Conservation (phyloP, 2,888 invertebrate species). For the Nephrotoma appendiculata region DNA sequence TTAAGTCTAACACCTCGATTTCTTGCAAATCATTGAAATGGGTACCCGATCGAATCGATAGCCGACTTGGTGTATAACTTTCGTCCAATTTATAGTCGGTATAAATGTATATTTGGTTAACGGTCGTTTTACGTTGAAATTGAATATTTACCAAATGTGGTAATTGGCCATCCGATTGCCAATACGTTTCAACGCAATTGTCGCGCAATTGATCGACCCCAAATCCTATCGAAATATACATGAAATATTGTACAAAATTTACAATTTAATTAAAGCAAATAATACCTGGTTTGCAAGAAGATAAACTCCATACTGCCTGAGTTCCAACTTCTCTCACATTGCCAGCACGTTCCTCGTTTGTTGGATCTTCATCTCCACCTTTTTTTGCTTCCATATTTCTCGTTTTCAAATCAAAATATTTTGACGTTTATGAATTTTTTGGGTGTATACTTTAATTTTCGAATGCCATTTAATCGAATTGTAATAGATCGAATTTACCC, state of each 20-base stretch:
- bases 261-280: not conserved
- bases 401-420: not conserved
- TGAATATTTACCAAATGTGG: constrained; percentile 97
- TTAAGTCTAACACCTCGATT: constrained; percentile 82
- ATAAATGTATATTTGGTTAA: constrained; percentile 91
- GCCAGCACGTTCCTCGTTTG: constrained; percentile 27
- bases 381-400: constrained; percentile 12
- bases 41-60: constrained; percentile 84
- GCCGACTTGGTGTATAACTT: constrained; percentile 94
- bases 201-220: constrained; percentile 94
- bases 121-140: constrained; percentile 86
- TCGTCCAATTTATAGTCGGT: constrained; percentile 97
- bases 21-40: constrained; percentile 95
- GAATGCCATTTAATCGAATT: not conserved
- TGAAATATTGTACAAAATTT: not conserved
- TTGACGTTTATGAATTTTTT: not conserved
- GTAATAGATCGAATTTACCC: no score
- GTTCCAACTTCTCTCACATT: constrained; percentile 71
- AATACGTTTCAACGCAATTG: constrained; percentile 92
- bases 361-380: constrained; percentile 25
- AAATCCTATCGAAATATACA: constrained; percentile 49
- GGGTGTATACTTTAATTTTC: not conserved
- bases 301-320: constrained; percentile 94
- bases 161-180: constrained; percentile 98
- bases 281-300: constrained; percentile 92